Conservation (phyloP, 2,888 invertebrate genomes). For the Dysmachus trigonus region DNA sequence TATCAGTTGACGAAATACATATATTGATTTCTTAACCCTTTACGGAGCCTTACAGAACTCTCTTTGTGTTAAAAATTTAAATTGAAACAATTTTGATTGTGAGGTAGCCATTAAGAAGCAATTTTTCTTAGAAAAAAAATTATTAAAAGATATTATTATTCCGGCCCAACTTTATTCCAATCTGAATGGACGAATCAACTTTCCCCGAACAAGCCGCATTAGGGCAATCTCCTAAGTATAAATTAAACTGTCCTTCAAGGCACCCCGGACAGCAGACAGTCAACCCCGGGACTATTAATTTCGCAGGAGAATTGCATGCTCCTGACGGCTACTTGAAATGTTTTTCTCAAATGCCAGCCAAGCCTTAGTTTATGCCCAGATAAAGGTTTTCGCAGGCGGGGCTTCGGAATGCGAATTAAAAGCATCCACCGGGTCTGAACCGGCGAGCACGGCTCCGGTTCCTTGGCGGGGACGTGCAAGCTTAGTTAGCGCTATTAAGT, state of each 20-base stretch:
- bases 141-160: neutral
- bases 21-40: no score
- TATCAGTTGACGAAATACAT: no score
- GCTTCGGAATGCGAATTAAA: slow-evolving; percentile 16
- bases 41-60: no score
- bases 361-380: neutral
- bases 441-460: neutral
- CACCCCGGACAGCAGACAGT: neutral
- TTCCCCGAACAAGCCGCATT: slow-evolving; percentile 3
- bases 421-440: neutral
- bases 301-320: slow-evolving; percentile 46
- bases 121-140: neutral
- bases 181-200: neutral
- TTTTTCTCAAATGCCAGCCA: slow-evolving; percentile 36
- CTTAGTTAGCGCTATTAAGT: slow-evolving; percentile 2
- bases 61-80: neutral
- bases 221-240: neutral
- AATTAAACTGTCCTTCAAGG: slow-evolving; percentile 31
- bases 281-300: slow-evolving; percentile 45
- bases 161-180: neutral
- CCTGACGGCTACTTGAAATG: slow-evolving; percentile 38
- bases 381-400: neutral
- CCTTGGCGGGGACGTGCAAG: neutral
- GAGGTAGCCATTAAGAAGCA: no score
- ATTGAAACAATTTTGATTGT: neutral